Percentiles rank a stretch among this genome's conserved stretches.
These are phyloP conservation scores for Xiphorhynchus erythropygius DNA, from an alignment of 2,797 vertebrate species.

Conservation along the genomic window DNA sequence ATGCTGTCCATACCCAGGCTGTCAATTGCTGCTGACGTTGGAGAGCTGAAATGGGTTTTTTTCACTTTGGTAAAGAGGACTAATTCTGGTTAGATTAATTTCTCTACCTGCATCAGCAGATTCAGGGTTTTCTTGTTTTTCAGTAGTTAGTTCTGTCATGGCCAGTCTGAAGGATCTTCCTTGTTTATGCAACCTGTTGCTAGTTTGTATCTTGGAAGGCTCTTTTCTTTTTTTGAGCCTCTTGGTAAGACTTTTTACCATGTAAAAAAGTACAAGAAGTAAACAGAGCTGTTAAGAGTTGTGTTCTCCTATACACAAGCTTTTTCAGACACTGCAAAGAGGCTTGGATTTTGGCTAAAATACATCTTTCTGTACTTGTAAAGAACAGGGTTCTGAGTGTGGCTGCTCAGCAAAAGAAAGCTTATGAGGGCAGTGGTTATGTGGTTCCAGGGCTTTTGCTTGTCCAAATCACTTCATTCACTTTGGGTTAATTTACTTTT, in stretches of 20 bases:
- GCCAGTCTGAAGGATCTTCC: neutral
- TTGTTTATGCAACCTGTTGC: neutral
- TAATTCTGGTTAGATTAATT: neutral
- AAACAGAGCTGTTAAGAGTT: neutral
- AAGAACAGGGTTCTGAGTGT: neutral
- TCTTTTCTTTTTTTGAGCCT: no score
- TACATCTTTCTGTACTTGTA: neutral
- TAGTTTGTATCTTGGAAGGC: neutral
- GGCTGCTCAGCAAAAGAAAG: neutral
- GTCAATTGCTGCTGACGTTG: accelerated
- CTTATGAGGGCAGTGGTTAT: neutral
- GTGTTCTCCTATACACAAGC: neutral
- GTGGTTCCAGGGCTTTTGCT: neutral
- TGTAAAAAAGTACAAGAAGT: neutral
- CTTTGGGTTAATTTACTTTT: neutral
- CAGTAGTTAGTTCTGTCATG: neutral
- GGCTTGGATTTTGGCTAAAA: neutral
- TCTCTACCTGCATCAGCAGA: neutral
- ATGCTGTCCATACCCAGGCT: accelerated
- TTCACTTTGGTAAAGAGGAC: neutral
- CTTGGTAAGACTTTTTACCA: no score
- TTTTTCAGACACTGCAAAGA: neutral
- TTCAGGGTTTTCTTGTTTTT: neutral
- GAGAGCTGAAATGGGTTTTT: neutral
- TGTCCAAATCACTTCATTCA: neutral